Percentiles rank a stretch among this genome's conserved stretches.
Evolutionary conservation across 2,113 vertebrate species (phyloP).

Genomic region (Panthera leo): DNA sequence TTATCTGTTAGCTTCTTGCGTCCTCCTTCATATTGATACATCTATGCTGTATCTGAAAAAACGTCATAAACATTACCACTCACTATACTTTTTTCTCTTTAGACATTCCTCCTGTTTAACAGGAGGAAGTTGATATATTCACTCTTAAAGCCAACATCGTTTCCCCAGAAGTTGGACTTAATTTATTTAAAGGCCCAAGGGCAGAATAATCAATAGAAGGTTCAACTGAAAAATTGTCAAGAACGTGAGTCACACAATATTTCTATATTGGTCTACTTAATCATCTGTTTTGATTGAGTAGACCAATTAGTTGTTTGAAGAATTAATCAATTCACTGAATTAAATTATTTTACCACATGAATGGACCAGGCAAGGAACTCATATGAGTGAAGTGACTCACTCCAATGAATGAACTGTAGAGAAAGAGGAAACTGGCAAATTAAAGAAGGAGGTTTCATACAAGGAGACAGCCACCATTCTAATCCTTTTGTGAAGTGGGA

Average conservation of each 20-base stretch:
- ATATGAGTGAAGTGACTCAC: neutral
- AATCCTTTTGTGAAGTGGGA: neutral
- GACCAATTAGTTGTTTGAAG: slow-evolving; percentile 34
- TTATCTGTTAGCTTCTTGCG: neutral
- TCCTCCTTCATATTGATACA: neutral
- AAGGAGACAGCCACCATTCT: neutral
- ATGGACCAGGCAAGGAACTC: neutral
- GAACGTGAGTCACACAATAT: slow-evolving; percentile 44
- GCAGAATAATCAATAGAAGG: slow-evolving; percentile 45
- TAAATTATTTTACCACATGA: slow-evolving; percentile 50
- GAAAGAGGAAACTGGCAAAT: neutral
- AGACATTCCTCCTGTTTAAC: neutral
- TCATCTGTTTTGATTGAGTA: slow-evolving; percentile 16
- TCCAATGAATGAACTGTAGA: neutral
- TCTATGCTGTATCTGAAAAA: neutral
- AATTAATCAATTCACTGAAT: slow-evolving; percentile 46
- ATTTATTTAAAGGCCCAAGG: slow-evolving; percentile 50
- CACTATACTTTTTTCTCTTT: neutral
- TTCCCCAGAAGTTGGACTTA: slow-evolving; percentile 27
- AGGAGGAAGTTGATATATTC: neutral
- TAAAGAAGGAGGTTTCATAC: neutral
- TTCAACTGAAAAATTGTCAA: slow-evolving; percentile 36
- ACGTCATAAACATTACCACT: neutral
- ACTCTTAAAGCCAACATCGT: slow-evolving; percentile 11
- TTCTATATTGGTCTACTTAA: slow-evolving; percentile 36